Evolutionary conservation across 2,888 invertebrate genomes (phyloP), one percentile per base, ranked within the genome.

Genomic region (Drosophila mimetica): DNA sequence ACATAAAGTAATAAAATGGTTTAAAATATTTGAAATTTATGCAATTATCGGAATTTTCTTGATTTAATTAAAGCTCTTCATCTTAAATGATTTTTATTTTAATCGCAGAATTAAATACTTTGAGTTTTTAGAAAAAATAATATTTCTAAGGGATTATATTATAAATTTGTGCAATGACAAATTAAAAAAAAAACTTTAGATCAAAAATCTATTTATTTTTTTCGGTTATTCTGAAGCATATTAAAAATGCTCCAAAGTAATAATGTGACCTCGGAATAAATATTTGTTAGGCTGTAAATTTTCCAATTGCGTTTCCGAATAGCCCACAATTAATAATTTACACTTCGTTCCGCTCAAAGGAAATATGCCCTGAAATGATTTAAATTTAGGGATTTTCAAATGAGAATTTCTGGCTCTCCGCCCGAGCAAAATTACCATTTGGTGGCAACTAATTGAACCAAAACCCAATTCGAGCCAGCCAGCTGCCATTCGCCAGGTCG

Each of bases 401-500:
- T 37, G 25, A n/a, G 36, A 36, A 4, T 41, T 47, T 37, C 36
- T 7, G 41, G 25, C 25, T 41, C 51, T 34, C 39, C 36, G 39
- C 36, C 22, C 18, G 5, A 22, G 8, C 39, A n/a, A 28, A n/a
- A 9, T 16, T 44, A 42, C 48, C 63, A 42, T 64, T 64, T 48
- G 44, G 42, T 44, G 52, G 47, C 46, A 47, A 37, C 60, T 59
- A 52, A 60, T 67, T 66, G 67, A 36, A 59, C 73, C 47, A 47
- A 59, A 60, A 50, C 73, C 50, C 55, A 60, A 54, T 57, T 37
- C 34, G 5, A 39, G 16, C 28, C 47, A 30, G 28, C 50, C 47
- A 61, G 53, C 37, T 63, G 64, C 46, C 59, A 55, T 65, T 70
- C 57, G 52, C 28, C 46, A 54, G 20, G 59, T 71, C 73, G 72